A percentile compares a stretch with the other conserved stretches of the same genome.
Conservation (phyloP, 1,140 invertebrate species). For the Brachionus plicatilis region DNA sequence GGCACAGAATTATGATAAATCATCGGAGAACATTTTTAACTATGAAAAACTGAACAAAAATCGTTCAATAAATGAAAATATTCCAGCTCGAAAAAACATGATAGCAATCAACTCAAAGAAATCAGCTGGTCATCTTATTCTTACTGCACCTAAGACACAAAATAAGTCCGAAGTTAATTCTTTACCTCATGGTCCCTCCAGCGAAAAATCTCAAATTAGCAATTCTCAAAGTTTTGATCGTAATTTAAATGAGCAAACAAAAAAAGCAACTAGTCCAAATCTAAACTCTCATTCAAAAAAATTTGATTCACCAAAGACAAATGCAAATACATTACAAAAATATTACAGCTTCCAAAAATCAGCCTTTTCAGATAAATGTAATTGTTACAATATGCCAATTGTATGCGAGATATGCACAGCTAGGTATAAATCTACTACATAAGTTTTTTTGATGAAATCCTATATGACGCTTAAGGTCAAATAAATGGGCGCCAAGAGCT, state of each 20-base stretch:
- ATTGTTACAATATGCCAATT: constrained; percentile 37
- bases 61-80: not conserved
- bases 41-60: constrained; percentile 33
- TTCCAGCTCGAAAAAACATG: not conserved
- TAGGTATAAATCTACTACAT: not conserved
- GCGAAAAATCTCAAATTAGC: not conserved
- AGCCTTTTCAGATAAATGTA: not conserved
- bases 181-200: not conserved
- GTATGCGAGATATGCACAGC: constrained; percentile 35
- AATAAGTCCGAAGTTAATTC: not conserved
- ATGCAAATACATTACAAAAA: constrained; percentile 9
- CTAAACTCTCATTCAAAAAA: not conserved
- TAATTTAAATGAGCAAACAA: constrained; percentile 5
- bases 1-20: constrained; percentile 61
- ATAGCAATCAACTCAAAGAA: constrained; percentile 19
- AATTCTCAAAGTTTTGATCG: constrained; percentile 14
- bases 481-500: constrained; percentile 67
- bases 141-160: not conserved
- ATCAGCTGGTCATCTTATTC: not conserved
- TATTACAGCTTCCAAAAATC: constrained; percentile 26
- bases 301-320: constrained; percentile 21
- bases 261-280: not conserved
- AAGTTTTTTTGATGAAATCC: not conserved
- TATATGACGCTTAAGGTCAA: constrained; percentile 49
- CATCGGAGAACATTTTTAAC: constrained; percentile 26